Conservation (phyloP, 2,797 vertebrate genomes). For the Gouania willdenowi region DNA sequence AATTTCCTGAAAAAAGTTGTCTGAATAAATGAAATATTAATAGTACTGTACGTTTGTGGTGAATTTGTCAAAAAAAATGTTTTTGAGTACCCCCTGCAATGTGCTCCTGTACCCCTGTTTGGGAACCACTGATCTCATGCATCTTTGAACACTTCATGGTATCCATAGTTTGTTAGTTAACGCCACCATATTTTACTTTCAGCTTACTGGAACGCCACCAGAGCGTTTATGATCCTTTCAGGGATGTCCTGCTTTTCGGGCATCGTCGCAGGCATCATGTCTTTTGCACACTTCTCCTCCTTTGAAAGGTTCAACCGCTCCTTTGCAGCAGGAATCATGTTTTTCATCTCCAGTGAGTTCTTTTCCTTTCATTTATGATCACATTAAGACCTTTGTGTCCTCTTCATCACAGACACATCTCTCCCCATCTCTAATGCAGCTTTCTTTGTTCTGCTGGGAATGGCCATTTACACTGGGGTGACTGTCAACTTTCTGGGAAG, state of each 20-base stretch:
- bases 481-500: constrained; percentile 84
- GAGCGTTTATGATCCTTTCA: constrained; percentile 89
- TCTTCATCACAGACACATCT: background rate
- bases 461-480: constrained; percentile 87
- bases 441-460: constrained; percentile 80
- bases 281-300: constrained; percentile 81
- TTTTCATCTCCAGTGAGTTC: constrained; percentile 85
- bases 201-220: constrained; percentile 88
- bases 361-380: background rate
- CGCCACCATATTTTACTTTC: constrained; percentile 19
- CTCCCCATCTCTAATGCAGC: too few species aligned
- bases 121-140: too few species aligned
- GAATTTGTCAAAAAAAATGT: too few species aligned
- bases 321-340: constrained; percentile 84
- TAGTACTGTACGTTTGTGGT: too few species aligned
- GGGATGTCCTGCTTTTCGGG: constrained; percentile 81
- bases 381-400: too few species aligned
- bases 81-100: too few species aligned
- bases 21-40: too few species aligned
- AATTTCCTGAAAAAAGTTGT: too few species aligned
- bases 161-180: too few species aligned
- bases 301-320: constrained; percentile 83
- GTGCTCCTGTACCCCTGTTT: too few species aligned
- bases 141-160: too few species aligned
- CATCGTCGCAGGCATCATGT: constrained; percentile 81